A percentile compares a stretch with the other conserved stretches of the same genome.
These are phyloP conservation scores for Noctua comes DNA, from an alignment of 2,888 invertebrate genomes.

Conservation along the genomic window DNA sequence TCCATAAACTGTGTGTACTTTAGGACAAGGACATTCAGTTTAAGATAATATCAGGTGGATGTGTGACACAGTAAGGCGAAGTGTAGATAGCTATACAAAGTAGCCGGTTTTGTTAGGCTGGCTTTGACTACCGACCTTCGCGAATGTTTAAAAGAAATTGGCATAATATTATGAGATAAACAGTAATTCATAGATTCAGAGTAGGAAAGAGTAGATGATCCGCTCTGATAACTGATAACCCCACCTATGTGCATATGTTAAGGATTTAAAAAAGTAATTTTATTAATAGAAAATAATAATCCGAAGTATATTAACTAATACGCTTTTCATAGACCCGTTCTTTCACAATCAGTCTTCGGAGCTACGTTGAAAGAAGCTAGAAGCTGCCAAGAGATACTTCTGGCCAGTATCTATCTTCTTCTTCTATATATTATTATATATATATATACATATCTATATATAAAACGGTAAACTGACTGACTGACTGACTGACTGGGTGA, in stretches of 20 bases:
- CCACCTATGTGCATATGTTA: neutral
- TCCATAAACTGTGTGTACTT: slow-evolving; percentile 37
- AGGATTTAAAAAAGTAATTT: neutral
- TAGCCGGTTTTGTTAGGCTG: neutral
- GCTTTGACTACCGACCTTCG: neutral
- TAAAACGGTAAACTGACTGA: no score
- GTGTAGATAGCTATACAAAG: neutral
- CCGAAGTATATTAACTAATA: neutral
- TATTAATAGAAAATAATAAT: neutral
- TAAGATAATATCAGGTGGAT: slow-evolving; percentile 27
- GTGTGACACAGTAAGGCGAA: neutral
- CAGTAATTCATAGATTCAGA: neutral
- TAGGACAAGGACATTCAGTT: slow-evolving; percentile 16
- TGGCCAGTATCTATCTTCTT: neutral
- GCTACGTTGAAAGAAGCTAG: neutral
- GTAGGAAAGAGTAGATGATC: neutral
- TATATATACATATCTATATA: no score
- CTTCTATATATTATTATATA: no score
- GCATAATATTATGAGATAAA: neutral
- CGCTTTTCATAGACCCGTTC: neutral
- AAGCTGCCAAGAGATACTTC: neutral
- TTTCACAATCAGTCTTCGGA: neutral
- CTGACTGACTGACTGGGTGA: no score
- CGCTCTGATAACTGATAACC: neutral
- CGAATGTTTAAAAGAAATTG: neutral